Conservation (phyloP, 2,888 invertebrate species). For the Ochropleura leucogaster region DNA sequence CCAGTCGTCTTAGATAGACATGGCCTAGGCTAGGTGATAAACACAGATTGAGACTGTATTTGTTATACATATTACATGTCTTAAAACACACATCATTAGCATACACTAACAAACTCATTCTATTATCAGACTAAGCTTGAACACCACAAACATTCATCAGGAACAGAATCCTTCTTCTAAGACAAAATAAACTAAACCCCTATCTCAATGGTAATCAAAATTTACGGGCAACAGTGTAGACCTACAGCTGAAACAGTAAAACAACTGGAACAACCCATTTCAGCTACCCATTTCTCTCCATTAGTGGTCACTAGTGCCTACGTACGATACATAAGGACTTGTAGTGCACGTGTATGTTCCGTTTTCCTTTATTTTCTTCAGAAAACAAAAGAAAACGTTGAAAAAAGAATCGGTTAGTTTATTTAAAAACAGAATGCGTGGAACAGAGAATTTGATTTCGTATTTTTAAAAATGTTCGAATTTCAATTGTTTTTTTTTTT, state of each 20-base stretch:
- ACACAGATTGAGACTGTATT: not conserved
- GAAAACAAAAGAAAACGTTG: slow-evolving; percentile 27
- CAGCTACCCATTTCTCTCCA: slow-evolving; percentile 46
- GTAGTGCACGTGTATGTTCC: slow-evolving; percentile 7
- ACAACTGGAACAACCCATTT: slow-evolving; percentile 33
- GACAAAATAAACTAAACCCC: slow-evolving; percentile 12
- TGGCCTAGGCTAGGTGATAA: not conserved
- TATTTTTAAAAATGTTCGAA: not conserved
- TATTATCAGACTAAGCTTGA: not conserved
- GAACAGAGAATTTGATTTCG: not conserved
- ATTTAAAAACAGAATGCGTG: slow-evolving; percentile 6
- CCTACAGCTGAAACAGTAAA: slow-evolving; percentile 23
- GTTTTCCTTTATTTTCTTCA: slow-evolving; percentile 10
- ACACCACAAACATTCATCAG: not conserved
- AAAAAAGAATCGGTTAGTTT: slow-evolving; percentile 12
- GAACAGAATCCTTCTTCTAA: not conserved
- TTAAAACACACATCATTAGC: not conserved
- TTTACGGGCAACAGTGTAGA: slow-evolving; percentile 34
- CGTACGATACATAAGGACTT: slow-evolving; percentile 8
- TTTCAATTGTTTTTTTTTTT: not conserved
- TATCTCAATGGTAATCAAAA: slow-evolving; percentile 36
- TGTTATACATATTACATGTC: not conserved
- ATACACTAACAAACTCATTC: too few relatives aligned
- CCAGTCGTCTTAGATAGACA: not conserved
- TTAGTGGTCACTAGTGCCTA: slow-evolving; percentile 32